Evolutionary conservation across 2,888 invertebrate species (phyloP), one percentile per base, ranked within the genome.

Genomic region (Orchesellides sinensis): DNA sequence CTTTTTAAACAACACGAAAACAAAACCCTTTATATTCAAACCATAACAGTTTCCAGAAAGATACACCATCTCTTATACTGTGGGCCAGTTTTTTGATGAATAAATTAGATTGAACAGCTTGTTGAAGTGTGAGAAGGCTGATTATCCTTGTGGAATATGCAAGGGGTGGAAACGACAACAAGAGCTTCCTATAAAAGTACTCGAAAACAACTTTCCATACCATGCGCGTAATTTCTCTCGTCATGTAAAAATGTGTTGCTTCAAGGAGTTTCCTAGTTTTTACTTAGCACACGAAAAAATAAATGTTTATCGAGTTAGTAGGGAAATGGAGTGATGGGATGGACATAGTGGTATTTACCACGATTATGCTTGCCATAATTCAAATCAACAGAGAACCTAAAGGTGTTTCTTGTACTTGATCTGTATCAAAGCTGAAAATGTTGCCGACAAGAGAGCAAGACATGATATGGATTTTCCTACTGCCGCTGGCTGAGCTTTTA

Each of bases 111-210:
- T 75, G 23, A 40, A 40, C 66, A 49, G 66, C 73, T 81, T 54
- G 80, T 80, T 75, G 74, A 75, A 52, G 83, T 85, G 84, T 80
- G 83, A 84, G 84, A 86, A 86, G 84, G 78, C 84, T 85, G 82
- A 86, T 86, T 84, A 86, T 85, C 85, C 84, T 59, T 63, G 19
- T 68, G 49, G 85, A 83, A 78, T 85, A 86, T 86, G 86, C 87
- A 87, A 63, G 84, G 83, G 72, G 75, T 69, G 82, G 74, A 29
- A 79, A 77, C 74, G 70, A 73, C 56, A 65, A 72, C 49, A 73
- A 52, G 66, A 66, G 54, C 17, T 32, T 45, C 40, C n/a, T 35
- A 5, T 35, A 17, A 8, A 54, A 32, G n/a, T 8, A 59, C 29
- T 40, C n/a, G 70, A 72, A 54, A 35, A 47, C 1, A 32, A 32